These are phyloP conservation scores for Philonicus albiceps DNA, from an alignment of 2,888 invertebrate species.

Conservation along the genomic window DNA sequence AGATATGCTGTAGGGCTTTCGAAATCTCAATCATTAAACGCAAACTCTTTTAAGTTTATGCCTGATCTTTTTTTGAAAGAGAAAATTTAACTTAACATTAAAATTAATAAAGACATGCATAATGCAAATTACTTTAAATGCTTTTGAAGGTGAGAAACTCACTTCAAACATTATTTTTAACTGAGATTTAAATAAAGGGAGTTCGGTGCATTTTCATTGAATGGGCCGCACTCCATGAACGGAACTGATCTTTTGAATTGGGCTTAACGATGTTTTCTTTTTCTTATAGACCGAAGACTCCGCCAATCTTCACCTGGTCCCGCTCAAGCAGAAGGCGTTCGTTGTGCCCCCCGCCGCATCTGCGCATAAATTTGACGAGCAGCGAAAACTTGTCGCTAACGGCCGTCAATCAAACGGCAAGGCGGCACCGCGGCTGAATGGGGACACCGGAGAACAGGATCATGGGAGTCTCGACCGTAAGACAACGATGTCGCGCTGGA, in stretches of 20 bases:
- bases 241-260: not conserved
- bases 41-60: too few relatives aligned
- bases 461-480: slow-evolving; percentile 3
- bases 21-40: too few relatives aligned
- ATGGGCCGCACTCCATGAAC: not conserved
- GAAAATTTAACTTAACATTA: too few relatives aligned
- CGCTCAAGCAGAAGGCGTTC: slow-evolving; percentile 26
- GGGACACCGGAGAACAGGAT: not conserved
- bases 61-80: too few relatives aligned
- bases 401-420: slow-evolving; percentile 24
- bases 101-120: too few relatives aligned
- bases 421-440: not conserved
- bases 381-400: slow-evolving; percentile 1
- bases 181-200: not conserved
- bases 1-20: too few relatives aligned
- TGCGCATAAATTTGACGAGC: slow-evolving; percentile 30
- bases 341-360: not conserved
- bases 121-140: too few relatives aligned
- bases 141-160: too few relatives aligned
- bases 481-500: slow-evolving; percentile 2
- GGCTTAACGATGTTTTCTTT: not conserved
- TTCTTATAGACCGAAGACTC: slow-evolving; percentile 36
- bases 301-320: slow-evolving; percentile 32
- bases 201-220: not conserved
- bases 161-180: not conserved